Evolutionary conservation across 2,113 vertebrate genomes (phyloP).

Genomic region (Psilopogon haemacephalus): DNA sequence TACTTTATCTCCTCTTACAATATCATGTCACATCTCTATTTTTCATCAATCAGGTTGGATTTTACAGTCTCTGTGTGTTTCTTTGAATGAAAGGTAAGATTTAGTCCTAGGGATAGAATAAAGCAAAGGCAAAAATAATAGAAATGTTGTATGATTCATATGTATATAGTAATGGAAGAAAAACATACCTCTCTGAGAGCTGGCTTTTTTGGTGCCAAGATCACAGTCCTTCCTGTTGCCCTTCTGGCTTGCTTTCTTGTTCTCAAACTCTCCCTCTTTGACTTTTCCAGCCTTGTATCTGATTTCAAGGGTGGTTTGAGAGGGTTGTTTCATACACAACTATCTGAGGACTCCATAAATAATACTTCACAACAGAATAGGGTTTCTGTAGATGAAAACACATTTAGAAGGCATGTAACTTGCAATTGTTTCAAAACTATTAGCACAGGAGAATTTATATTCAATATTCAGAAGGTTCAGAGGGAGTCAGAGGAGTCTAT

Average conservation of each 20-base stretch:
- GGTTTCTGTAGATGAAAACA: not conserved
- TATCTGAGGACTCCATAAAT: not conserved
- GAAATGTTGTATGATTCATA: not conserved
- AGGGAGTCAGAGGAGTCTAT: not conserved
- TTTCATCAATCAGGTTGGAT: not conserved
- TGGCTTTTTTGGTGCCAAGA: not conserved
- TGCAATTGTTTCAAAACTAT: not conserved
- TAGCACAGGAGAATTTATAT: not conserved
- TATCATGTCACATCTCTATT: not conserved
- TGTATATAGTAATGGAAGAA: not conserved
- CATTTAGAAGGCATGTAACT: not conserved
- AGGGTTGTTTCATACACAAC: not conserved
- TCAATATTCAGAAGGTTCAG: not conserved
- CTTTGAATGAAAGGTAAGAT: not conserved
- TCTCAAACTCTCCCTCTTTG: not conserved
- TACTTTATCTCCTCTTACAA: not conserved
- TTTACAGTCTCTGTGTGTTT: not conserved
- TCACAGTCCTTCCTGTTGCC: not conserved
- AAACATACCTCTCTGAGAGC: fast-evolving
- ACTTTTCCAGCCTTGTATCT: not conserved
- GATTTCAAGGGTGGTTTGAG: not conserved
- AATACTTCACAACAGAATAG: not conserved
- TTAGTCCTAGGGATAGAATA: not conserved
- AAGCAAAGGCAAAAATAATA: not conserved
- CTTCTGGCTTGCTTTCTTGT: not conserved